phyloP scores from a whole-genome alignment of 2,888 invertebrate genomes.

The Meteorus colon region DNA sequence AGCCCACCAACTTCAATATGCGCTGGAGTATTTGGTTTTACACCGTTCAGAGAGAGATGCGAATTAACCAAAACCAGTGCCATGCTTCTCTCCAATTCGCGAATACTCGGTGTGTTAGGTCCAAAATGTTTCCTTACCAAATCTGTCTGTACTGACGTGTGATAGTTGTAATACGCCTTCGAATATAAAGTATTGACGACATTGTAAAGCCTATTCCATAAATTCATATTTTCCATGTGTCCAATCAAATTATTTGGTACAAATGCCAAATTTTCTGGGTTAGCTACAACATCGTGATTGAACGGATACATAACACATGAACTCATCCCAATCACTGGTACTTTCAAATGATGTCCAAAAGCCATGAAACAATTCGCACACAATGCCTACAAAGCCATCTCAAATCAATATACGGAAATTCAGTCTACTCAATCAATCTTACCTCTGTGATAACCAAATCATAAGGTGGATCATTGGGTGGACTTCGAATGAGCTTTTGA shows the following conservation, averaged over 20 bases:
- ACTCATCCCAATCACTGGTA: constrained; percentile 61
- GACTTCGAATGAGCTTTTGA: constrained; percentile 57
- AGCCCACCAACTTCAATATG: constrained; percentile 76
- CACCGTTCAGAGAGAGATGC: constrained; percentile 73
- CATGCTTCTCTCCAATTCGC: constrained; percentile 69
- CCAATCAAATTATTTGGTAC: constrained; percentile 53
- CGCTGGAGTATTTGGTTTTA: constrained; percentile 72
- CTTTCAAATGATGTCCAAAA: constrained; percentile 58
- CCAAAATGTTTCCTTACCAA: constrained; percentile 58
- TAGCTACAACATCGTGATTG: constrained; percentile 57
- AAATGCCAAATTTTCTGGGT: constrained; percentile 62
- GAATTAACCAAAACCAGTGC: constrained; percentile 75
- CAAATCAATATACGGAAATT: not conserved
- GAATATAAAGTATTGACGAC: constrained; percentile 42
- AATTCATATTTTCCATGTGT: constrained; percentile 52
- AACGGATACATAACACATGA: constrained; percentile 62
- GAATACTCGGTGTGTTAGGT: constrained; percentile 22
- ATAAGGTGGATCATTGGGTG: constrained; percentile 60
- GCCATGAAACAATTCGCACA: constrained; percentile 62
- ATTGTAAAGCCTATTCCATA: constrained; percentile 61
- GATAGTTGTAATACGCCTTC: constrained; percentile 54
- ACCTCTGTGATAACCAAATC: constrained; percentile 63
- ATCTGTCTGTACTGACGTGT: constrained; percentile 50
- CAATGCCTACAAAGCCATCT: constrained; percentile 56
- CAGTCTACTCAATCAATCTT: constrained; percentile 6